Evolutionary conservation across 2,888 invertebrate species (phyloP), one percentile per base, ranked within the genome.

Genomic region (Cephus runcator): DNA sequence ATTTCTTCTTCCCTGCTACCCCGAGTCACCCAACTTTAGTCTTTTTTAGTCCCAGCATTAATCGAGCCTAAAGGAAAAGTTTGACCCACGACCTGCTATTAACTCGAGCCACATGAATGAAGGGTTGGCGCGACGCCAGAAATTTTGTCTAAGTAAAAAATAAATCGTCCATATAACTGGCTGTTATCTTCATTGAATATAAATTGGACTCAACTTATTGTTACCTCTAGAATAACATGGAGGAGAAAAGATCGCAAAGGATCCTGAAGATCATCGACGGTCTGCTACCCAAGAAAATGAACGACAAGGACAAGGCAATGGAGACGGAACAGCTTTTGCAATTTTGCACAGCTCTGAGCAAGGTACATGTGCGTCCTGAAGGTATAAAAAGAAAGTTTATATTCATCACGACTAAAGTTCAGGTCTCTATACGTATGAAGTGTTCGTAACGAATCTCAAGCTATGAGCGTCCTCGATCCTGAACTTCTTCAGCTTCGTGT

Each of bases 311-410:
- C 77, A 87, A 90, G 80, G 87, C 87, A n/a, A 88, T 87, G 76
- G 92, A 92, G 83, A 88, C 88, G 33, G 92, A 92, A 84, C 88
- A 90, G 79, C 88, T 92, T 76, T 84, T 92, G 77, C 89, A 92
- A 74, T 92, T 92, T 85, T 91, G 92, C 69, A 88, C 91, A 79
- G 90, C 91, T 80, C 89, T 92, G 73, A 91, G 88, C 79, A 91
- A 92, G 90, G 92, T 92, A 85, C 56, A 9, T 3, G 23, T 23
- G 23, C 6, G 56, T 56, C 23, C 23, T 23, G 9, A 9, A 81
- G 76, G 69, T 34, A 71, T 56, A 56, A 56, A 23, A 56, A 23
- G 23, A 56, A 9, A 71, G 71, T 79, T 56, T 9, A 56, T 1
- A 68, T 69, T 34, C 35, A 23, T 31, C 69, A 34, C 23, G 15